Percentiles rank a stretch among this genome's conserved stretches.
These are phyloP conservation scores for Sinhomidia bicolor DNA, from an alignment of 2,888 invertebrate species.

Conservation along the genomic window DNA sequence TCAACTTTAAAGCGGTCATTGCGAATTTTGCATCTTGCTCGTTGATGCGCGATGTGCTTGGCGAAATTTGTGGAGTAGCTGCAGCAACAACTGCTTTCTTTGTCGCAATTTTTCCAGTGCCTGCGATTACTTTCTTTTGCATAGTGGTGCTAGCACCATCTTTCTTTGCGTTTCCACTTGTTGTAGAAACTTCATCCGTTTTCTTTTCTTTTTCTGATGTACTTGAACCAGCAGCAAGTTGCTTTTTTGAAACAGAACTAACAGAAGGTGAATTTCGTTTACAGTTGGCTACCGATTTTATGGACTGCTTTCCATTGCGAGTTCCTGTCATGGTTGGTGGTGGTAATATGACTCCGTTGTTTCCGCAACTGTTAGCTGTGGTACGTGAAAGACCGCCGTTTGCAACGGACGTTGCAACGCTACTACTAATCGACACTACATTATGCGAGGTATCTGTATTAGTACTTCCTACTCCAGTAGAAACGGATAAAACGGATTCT, in stretches of 20 bases:
- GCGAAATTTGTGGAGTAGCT: constrained; percentile 56
- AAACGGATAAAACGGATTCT: constrained; percentile 47
- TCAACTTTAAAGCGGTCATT: constrained; percentile 79
- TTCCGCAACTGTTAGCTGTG: not conserved
- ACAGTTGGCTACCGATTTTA: not conserved
- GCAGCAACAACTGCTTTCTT: constrained; percentile 33
- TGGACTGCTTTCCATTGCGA: constrained; percentile 38
- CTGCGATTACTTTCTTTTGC: not conserved
- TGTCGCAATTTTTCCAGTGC: constrained; percentile 2
- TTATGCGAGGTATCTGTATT: constrained; percentile 15
- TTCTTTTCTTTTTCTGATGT: not conserved
- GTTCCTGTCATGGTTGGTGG: not conserved
- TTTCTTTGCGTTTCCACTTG: constrained; percentile 38
- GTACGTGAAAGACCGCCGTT: not conserved
- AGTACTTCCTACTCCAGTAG: constrained; percentile 36
- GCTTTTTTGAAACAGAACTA: not conserved
- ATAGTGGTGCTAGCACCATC: not conserved
- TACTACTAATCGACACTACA: not conserved
- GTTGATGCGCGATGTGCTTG: constrained; percentile 77
- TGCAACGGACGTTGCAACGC: not conserved
- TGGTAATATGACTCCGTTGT: not conserved
- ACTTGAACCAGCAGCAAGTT: not conserved
- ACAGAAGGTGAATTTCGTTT: not conserved
- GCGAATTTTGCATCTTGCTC: constrained; percentile 80
- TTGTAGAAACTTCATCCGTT: not conserved